Evolutionary conservation across 2,797 vertebrate species (phyloP).

Genomic region (Notamacropus eugenii): DNA sequence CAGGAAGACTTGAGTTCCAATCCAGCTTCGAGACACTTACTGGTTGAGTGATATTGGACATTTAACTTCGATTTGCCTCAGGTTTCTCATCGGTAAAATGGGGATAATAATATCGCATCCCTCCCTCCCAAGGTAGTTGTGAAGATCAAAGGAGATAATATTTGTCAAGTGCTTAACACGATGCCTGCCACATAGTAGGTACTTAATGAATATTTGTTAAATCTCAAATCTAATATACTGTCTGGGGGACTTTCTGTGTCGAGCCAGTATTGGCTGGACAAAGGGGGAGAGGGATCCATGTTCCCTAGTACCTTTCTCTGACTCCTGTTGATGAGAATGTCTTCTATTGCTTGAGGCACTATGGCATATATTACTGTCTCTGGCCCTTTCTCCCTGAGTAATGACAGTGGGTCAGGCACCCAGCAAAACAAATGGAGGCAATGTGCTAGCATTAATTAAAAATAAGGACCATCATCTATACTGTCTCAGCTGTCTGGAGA

Average conservation of each 20-base stretch:
- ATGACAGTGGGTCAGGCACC: neutral
- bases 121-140: neutral
- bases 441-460: rapidly evolving
- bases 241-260: neutral
- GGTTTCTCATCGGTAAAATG: neutral
- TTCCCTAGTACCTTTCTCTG: neutral
- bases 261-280: neutral
- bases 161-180: neutral
- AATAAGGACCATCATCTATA: neutral
- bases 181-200: neutral
- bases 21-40: neutral
- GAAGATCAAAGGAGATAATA: neutral
- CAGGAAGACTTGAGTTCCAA: neutral
- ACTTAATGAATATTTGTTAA: neutral
- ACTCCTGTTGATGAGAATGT: neutral
- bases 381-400: neutral
- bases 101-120: neutral
- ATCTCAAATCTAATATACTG: neutral
- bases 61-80: neutral
- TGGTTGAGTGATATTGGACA: neutral
- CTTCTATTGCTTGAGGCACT: neutral
- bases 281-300: neutral
- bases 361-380: neutral
- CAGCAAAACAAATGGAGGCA: neutral
- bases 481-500: neutral